Base-by-base conservation (phyloP, 2,113 vertebrate species). In the Euleptes europaea region DNA sequence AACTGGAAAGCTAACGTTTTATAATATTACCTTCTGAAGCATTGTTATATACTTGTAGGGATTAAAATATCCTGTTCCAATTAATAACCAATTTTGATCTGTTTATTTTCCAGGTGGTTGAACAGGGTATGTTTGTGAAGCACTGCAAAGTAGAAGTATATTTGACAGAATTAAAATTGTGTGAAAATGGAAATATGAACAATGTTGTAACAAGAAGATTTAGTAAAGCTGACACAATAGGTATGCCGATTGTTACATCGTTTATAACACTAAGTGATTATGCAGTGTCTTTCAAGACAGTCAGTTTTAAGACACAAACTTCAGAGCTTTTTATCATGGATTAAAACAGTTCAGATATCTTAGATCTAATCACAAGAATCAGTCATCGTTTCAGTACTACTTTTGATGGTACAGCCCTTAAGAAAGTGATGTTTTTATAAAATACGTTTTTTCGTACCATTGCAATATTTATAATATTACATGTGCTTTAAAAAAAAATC, bases 71-170 rank as follows among this genome's bases (percentile, higher is more conserved):
- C 47, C 40, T 47, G 33, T 44, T 85, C 23, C 23, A 33, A 3
- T 63, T 63, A 63, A 63, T 82, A 73, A 73, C 40, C 26, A 89
- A 0, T 6, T 80, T 91, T 57, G 3, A 84, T 91, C 83, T 94
- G 69, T 91, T 82, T 82, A 74, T 83, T 88, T 92, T 88, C 65
- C 94, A 99, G 98, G 98, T 99, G 80, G 98, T 99, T 91, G 99
- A 99, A 95, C 98, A 99, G 97, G 99, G 98, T 94, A 99, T 99
- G 99, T 99, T 99, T 95, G 98, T 99, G 92, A 99, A 99, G 93
- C 98, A 99, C 96, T 99, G 98, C 96, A 99, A 99, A 96, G 99
- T 99, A 92, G 99, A 99, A 95, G 99, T 99, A 21, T 99, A 99
- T 95, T 97, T 99, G 93, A 99, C 99, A 19, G 98, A 99, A 96